Conservation (phyloP, 2,113 vertebrate genomes). For the Mus musculus region GRCm39 chr4:86156001-86156500, state of each 20-base stretch:
- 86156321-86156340: background rate
- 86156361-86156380: background rate
- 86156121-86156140: background rate
- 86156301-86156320: background rate
- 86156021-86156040: slow-evolving; percentile 15
- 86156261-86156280: background rate
- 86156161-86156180: background rate
- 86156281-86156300: background rate
- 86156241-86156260: background rate
- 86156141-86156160: background rate
- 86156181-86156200: background rate
- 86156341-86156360: slow-evolving; percentile 25
- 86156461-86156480: background rate
- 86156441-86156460: background rate
- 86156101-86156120: background rate
- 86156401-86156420: background rate
- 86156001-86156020: slow-evolving; percentile 61
- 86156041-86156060: slow-evolving; percentile 14
- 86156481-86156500: background rate
- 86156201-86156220: background rate
- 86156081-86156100: background rate
- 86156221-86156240: background rate
- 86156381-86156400: background rate
- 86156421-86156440: background rate
- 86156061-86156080: background rate